Conservation (phyloP, 2,888 invertebrate genomes). For the Meteorus cinctellus region DNA sequence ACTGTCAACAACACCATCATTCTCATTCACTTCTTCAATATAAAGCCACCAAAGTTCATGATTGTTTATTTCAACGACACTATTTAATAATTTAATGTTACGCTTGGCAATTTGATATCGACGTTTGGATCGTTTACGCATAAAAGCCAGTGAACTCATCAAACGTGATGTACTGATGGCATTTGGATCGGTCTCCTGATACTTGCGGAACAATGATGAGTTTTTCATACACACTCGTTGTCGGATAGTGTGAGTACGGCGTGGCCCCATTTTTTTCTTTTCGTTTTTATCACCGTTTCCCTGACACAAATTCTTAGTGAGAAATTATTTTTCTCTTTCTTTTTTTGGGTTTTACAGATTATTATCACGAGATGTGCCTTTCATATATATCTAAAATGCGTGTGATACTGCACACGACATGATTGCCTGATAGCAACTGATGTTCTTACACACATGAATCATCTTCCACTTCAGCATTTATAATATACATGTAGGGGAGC, state of each 20-base stretch:
- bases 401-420: not conserved
- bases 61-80: not conserved
- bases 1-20: not conserved
- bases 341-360: not conserved
- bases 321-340: not conserved
- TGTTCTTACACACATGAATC: not conserved
- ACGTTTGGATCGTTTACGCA: conserved; percentile 34
- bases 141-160: conserved; percentile 24
- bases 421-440: not conserved
- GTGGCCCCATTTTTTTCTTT: conserved; percentile 18
- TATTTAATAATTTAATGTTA: not conserved
- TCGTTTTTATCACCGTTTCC: not conserved
- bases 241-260: not conserved
- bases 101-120: conserved; percentile 17
- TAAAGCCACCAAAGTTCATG: conserved; percentile 38
- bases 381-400: not conserved
- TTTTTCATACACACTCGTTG: not conserved
- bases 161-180: not conserved
- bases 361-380: not conserved
- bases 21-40: conserved; percentile 15
- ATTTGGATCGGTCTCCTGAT: conserved; percentile 1
- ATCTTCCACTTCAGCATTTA: not conserved
- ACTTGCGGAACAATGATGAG: conserved; percentile 4
- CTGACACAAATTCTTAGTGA: not conserved
- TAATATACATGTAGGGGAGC: not conserved